These are phyloP conservation scores for Allygus modestus DNA, from an alignment of 2,888 invertebrate species.

Conservation along the genomic window DNA sequence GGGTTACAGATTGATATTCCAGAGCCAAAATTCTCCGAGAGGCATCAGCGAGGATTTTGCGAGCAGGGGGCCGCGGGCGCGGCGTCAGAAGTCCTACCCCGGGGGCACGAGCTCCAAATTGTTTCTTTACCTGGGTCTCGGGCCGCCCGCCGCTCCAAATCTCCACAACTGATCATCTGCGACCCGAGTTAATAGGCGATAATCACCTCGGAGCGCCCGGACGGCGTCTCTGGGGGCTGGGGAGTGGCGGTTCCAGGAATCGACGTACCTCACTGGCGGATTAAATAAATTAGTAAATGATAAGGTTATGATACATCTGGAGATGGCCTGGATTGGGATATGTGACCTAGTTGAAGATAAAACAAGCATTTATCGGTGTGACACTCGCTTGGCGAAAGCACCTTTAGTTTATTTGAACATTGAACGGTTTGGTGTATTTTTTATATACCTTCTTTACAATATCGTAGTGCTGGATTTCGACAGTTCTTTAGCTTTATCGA, in stretches of 20 bases:
- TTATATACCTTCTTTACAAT: too few relatives aligned
- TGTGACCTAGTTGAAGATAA: too few relatives aligned
- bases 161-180: slow-evolving; percentile 42
- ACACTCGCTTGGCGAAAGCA: too few relatives aligned
- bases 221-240: not conserved
- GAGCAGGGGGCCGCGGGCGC: not conserved
- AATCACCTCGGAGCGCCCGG: slow-evolving; percentile 27
- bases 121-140: slow-evolving; percentile 44
- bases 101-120: slow-evolving; percentile 46
- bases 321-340: too few relatives aligned
- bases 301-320: too few relatives aligned
- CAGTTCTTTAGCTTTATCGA: too few relatives aligned
- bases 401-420: too few relatives aligned
- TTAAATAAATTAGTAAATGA: not conserved
- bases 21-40: not conserved
- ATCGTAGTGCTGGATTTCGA: too few relatives aligned
- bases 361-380: too few relatives aligned
- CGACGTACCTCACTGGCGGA: not conserved
- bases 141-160: slow-evolving; percentile 27
- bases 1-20: too few relatives aligned
- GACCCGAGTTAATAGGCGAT: slow-evolving; percentile 49
- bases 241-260: not conserved
- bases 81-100: slow-evolving; percentile 21
- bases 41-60: not conserved
- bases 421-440: too few relatives aligned